Evolutionary conservation across 2,113 vertebrate genomes (phyloP).

Genomic region (Pygoscelis antarcticus): DNA sequence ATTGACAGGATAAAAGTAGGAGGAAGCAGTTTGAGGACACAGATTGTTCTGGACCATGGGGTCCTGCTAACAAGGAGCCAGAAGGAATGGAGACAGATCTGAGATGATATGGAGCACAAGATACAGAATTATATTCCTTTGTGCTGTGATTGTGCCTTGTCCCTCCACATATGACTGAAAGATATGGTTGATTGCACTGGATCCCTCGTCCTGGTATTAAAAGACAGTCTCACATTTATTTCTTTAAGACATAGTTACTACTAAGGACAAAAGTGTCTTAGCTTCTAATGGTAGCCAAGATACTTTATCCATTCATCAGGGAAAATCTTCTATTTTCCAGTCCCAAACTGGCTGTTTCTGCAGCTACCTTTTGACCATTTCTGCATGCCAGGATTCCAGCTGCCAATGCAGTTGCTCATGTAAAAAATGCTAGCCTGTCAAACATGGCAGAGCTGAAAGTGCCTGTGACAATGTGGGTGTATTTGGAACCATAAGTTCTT

Average conservation of each 20-base stretch:
- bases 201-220: neutral
- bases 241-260: neutral
- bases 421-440: neutral
- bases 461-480: neutral
- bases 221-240: neutral
- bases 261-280: neutral
- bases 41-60: neutral
- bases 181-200: neutral
- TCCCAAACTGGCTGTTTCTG: neutral
- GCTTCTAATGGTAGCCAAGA: neutral
- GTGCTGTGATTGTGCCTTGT: neutral
- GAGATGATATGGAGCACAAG: neutral
- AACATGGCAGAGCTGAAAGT: neutral
- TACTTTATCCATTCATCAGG: neutral
- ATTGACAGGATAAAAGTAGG: conserved; percentile 7
- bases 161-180: neutral
- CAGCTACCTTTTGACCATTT: neutral
- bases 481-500: neutral
- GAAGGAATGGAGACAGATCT: neutral
- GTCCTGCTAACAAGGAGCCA: neutral
- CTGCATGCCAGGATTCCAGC: neutral
- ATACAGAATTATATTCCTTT: neutral
- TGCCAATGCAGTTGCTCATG: neutral
- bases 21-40: neutral
- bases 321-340: neutral